phyloP scores from a whole-genome alignment of 2,888 invertebrate genomes.

The Mechanitis mazaeus region DNA sequence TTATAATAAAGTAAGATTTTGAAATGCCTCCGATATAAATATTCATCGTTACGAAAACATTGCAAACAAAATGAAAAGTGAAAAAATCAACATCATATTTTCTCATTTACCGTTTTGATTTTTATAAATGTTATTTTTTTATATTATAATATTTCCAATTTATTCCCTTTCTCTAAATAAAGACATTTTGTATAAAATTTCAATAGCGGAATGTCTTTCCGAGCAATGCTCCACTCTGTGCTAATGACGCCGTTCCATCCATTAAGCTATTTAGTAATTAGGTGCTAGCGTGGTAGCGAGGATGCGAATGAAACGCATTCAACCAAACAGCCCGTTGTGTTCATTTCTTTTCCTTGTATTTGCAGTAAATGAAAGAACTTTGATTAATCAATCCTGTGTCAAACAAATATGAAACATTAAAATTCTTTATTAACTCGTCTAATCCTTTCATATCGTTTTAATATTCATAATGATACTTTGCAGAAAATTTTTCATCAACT shows the following conservation, averaged over 20 bases:
- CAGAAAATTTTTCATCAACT: neutral
- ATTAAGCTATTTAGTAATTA: slow-evolving; percentile 69
- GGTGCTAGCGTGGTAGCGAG: slow-evolving; percentile 46
- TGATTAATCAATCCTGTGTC: slow-evolving; percentile 16
- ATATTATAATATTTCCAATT: neutral
- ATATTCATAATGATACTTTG: neutral
- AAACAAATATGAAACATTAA: neutral
- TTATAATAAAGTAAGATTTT: slow-evolving; percentile 11
- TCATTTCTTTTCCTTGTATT: slow-evolving; percentile 11
- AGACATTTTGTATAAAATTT: slow-evolving; percentile 29
- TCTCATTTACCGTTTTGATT: too few species aligned
- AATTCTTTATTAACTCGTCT: neutral
- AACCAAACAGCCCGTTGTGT: slow-evolving; percentile 20
- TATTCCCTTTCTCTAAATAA: neutral
- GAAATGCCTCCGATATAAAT: slow-evolving; percentile 11
- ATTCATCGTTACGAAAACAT: slow-evolving; percentile 10
- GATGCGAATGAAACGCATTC: slow-evolving; percentile 41
- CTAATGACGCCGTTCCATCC: slow-evolving; percentile 61
- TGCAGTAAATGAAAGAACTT: slow-evolving; percentile 5
- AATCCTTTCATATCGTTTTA: neutral
- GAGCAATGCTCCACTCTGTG: slow-evolving; percentile 47
- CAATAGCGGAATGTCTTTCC: slow-evolving; percentile 36
- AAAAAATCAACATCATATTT: neutral
- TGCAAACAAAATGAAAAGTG: neutral
- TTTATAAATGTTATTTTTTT: neutral